Percentiles rank a stretch among this genome's conserved stretches.
These are phyloP conservation scores for Agraylea sexmaculata DNA, from an alignment of 1,140 invertebrate genomes.

Conservation along the genomic window DNA sequence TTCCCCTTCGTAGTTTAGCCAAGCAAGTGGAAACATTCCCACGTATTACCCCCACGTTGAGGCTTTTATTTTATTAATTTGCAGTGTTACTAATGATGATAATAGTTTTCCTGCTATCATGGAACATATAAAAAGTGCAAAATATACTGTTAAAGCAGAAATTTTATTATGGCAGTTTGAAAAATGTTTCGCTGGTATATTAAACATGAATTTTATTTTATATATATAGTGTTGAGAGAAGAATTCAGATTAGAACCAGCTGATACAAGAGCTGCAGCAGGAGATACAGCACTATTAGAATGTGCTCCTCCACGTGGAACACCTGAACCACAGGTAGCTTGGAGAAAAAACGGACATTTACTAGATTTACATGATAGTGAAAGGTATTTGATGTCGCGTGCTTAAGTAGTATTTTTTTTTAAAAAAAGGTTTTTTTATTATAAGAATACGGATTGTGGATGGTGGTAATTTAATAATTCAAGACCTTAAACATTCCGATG, in stretches of 20 bases:
- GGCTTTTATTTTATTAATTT: background rate
- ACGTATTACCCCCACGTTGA: background rate
- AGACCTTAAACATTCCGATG: slow-evolving; percentile 65
- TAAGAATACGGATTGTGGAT: slow-evolving; percentile 64
- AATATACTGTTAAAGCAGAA: background rate
- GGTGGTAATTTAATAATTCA: slow-evolving; percentile 74
- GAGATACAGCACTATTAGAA: slow-evolving; percentile 71
- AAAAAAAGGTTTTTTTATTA: too few relatives aligned
- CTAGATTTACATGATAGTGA: slow-evolving; percentile 50
- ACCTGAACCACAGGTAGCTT: slow-evolving; percentile 69
- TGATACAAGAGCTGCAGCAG: slow-evolving; percentile 62
- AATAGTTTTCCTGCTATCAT: slow-evolving; percentile 8
- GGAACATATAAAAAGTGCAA: slow-evolving; percentile 1
- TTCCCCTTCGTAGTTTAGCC: background rate
- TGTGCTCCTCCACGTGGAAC: slow-evolving; percentile 74
- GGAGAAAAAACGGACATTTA: slow-evolving; percentile 72
- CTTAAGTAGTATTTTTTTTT: slow-evolving; percentile 2
- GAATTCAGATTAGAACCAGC: slow-evolving; percentile 73
- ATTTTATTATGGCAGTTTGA: slow-evolving; percentile 5
- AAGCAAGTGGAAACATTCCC: background rate
- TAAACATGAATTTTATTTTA: slow-evolving; percentile 17
- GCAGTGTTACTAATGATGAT: slow-evolving; percentile 5
- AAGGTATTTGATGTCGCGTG: slow-evolving; percentile 27
- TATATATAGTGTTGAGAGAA: slow-evolving; percentile 61
- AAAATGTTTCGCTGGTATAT: slow-evolving; percentile 7